Conservation (phyloP, 2,797 vertebrate species). For the Chaetophractus vellerosus region DNA sequence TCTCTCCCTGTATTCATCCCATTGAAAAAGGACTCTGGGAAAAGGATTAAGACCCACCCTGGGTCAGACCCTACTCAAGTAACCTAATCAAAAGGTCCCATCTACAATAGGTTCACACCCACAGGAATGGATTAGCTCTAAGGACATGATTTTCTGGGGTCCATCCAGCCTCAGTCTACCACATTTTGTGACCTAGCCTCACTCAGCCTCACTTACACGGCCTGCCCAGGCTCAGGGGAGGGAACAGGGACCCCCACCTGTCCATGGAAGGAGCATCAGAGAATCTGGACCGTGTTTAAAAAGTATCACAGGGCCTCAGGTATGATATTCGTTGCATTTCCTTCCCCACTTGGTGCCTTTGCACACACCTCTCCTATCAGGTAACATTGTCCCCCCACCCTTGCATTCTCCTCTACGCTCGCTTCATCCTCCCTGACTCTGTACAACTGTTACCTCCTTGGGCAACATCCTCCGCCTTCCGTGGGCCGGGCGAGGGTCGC, state of each 20-base stretch:
- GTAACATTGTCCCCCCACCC: too few species aligned
- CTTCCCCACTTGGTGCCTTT: not conserved
- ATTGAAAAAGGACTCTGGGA: too few species aligned
- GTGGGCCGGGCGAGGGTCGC: not conserved
- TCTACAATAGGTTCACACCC: too few species aligned
- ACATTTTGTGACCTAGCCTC: not conserved
- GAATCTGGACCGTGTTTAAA: not conserved
- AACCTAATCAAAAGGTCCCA: too few species aligned
- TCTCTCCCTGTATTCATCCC: too few species aligned
- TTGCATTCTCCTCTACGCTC: not conserved
- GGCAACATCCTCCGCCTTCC: not conserved
- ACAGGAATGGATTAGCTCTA: too few species aligned
- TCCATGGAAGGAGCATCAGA: not conserved
- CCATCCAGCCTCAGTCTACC: too few species aligned
- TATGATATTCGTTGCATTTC: accelerated
- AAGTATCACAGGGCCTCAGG: not conserved
- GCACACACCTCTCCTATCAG: not conserved
- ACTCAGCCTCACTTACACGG: accelerated
- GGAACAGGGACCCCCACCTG: accelerated
- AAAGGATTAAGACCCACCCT: too few species aligned
- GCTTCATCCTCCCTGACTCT: not conserved
- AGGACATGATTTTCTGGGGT: too few species aligned
- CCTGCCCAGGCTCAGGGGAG: not conserved
- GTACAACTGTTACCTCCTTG: accelerated
- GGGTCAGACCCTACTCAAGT: too few species aligned